Percentiles rank a stretch among this genome's conserved stretches.
These are phyloP conservation scores for Orientallactaga bullata DNA, from an alignment of 2,113 vertebrate species.

Conservation along the genomic window DNA sequence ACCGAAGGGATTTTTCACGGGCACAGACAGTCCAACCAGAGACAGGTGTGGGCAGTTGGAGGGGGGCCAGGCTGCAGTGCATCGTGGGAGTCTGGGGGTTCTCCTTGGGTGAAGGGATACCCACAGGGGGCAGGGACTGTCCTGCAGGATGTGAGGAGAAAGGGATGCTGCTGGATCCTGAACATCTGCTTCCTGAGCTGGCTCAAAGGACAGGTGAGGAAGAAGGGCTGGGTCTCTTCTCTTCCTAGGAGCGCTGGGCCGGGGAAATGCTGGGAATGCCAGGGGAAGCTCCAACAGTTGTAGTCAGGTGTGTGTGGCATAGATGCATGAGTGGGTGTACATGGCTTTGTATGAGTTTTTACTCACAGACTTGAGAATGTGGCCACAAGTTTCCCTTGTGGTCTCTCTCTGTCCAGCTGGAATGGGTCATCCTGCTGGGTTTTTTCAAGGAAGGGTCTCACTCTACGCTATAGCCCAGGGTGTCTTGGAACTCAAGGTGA, in stretches of 20 bases:
- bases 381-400: background rate
- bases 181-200: background rate
- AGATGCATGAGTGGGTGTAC: background rate
- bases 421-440: background rate
- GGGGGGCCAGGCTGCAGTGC: conserved; percentile 86
- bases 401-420: background rate
- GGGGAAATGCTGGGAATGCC: background rate
- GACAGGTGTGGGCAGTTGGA: conserved; percentile 87
- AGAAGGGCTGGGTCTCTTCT: background rate
- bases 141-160: background rate
- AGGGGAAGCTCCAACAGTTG: background rate
- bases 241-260: background rate
- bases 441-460: no score
- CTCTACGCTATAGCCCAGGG: no score
- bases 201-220: background rate
- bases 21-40: conserved; percentile 96
- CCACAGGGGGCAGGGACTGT: background rate
- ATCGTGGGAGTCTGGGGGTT: conserved; percentile 86
- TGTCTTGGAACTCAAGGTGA: no score
- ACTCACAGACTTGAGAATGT: background rate
- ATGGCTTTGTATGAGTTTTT: background rate
- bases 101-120: conserved; percentile 34
- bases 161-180: background rate
- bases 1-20: conserved; percentile 92
- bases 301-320: background rate